Evolutionary conservation across 2,888 invertebrate species (phyloP), one percentile per base, ranked within the genome.

Genomic region (Schizotus pectinicornis): DNA sequence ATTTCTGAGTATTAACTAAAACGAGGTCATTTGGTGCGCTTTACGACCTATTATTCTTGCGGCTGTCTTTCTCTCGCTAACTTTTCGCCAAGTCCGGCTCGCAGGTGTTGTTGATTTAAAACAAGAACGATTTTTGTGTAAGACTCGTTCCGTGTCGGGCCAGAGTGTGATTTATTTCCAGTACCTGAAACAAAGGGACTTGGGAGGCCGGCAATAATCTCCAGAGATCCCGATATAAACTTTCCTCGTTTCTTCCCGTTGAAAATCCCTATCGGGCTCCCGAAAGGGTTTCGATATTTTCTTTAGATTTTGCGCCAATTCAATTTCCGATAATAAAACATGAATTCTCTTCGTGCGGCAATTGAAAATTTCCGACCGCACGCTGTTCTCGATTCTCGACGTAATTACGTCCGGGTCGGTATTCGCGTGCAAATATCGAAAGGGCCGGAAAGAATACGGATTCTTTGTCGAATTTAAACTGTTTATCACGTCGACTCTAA

Each of bases 311-410:
- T 59, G 56, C 43, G 50, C 55, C 65, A 68, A 69, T 67, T 65
- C 67, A 68, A 69, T 70, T 68, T 66, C 61, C 62, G 46, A 64
- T 66, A 63, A 68, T 68, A 65, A 67, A 67, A 67, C 65, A 67
- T 66, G 69, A 65, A 68, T 56, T 56, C 50, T 13, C 31, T 14
- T 32, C 34, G 30, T 13, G 14, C 13, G 30, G 12, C 32, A 8
- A 13, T 41, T 50, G 34, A 34, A 33, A 41, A 39, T 48, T 37
- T n/a, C 36, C 13, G 30, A 14, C 9, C 14, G 34, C 14, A 35
- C 35, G 34, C 34, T n/a, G 46, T 33, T 11, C 9, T 7, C 13
- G 43, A 11, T 33, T 11, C 9, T 7, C 13, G 43, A 11, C 12
- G 42, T 43, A 55, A 55, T 48, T 55, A 55, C 54, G 46, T 47